Evolutionary conservation across 2,797 vertebrate species (phyloP).

Genomic region (Falco naumanni): DNA sequence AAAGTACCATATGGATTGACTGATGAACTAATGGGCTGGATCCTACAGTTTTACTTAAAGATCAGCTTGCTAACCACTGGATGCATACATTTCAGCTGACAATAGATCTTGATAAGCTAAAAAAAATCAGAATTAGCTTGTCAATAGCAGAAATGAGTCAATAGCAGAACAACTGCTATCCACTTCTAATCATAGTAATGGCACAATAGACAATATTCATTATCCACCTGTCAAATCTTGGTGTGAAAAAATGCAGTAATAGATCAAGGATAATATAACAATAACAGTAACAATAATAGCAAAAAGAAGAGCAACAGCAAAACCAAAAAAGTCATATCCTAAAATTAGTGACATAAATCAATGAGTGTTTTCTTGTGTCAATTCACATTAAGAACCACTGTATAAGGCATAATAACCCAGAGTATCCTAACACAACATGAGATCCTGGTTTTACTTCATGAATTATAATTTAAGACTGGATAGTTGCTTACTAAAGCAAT

Average conservation of each 20-base stretch:
- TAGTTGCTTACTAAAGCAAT: not conserved
- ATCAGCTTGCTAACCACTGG: conserved; percentile 8
- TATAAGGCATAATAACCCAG: conserved; percentile 57
- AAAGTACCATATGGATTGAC: not conserved
- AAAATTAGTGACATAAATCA: conserved; percentile 76
- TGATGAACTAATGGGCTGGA: not conserved
- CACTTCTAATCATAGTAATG: conserved; percentile 66
- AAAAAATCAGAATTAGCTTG: conserved; percentile 61
- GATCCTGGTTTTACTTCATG: conserved; percentile 60
- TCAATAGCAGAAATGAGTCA: conserved; percentile 71
- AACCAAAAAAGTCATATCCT: conserved; percentile 31
- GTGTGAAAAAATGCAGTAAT: conserved; percentile 14
- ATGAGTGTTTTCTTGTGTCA: conserved; percentile 73
- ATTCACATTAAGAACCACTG: conserved; percentile 70
- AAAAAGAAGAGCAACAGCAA: conserved; percentile 9
- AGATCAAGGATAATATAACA: conserved; percentile 37
- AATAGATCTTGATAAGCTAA: conserved; percentile 60
- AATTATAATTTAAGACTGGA: conserved; percentile 40
- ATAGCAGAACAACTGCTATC: conserved; percentile 67
- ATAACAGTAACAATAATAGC: conserved; percentile 21
- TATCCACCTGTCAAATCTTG: conserved; percentile 69
- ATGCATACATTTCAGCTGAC: conserved; percentile 11
- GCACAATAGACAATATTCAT: conserved; percentile 76
- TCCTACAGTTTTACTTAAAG: conserved; percentile 3
- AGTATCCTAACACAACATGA: conserved; percentile 61